Base-by-base conservation (phyloP, 37 sponge, comb jelly and placozoan genomes). In the Crambe crambe region DNA sequence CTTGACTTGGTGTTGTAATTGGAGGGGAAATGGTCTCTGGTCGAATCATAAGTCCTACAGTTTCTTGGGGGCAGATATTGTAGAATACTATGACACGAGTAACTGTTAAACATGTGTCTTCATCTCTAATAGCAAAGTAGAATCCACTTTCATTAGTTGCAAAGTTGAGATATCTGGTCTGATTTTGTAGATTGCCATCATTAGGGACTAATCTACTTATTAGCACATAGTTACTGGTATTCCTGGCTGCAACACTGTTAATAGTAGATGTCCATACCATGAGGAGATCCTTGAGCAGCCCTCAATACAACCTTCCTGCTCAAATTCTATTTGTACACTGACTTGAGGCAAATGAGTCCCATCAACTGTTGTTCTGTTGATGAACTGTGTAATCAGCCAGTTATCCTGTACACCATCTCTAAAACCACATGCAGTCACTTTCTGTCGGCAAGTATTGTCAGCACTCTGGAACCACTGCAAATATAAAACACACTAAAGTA, bases 301-400 rank as follows among this genome's bases (percentile, higher is more conserved):
- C 15, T n/a, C 58, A n/a, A 26, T 15, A 38, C 80, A 80, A 25
- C 23, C 37, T 23, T 54, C 56, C 37, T 57, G 70, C 37, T 30
- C 6, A 35, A 70, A 70, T 2, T 80, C 58, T 6, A 80, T 39
- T 58, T 34, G 36, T 41, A 80, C 70, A 15, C 39, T 56, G 39
- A 80, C 70, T 80, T 80, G 80, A 26, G 37, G 56, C 21, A 80
- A 70, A 0, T 38, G 37, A 37, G 26, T 44, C 41, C 80, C 80
- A 69, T 80, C 39, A 30, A 44, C 67, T 10, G 42, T 34, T 10
- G 42, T 34, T 37, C 76, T 75, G 44, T 41, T 70, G 80, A 80
- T 80, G 70, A 57, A 58, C 70, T 80, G 80, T 5, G 80, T 80
- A 58, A 80, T 80, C 35, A 80, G 41, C 80, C 80, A 80, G 70